Evolutionary conservation across 2,888 invertebrate species (phyloP).

Genomic region (Monopis laevigella): DNA sequence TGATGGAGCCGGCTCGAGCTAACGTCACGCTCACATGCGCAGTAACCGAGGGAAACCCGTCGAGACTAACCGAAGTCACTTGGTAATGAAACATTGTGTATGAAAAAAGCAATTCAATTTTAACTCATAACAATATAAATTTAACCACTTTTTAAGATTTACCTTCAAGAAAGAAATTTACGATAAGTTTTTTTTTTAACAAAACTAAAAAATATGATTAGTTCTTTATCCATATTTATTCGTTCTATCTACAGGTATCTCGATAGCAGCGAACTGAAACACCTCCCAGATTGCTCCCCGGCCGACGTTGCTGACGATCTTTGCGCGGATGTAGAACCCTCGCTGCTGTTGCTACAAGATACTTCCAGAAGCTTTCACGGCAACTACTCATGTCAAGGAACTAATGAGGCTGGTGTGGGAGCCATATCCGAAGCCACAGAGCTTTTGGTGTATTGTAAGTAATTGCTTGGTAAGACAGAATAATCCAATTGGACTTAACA

Average conservation of each 20-base stretch:
- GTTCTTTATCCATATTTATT: too few species aligned
- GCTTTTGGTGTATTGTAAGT: conserved; percentile 83
- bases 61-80: conserved; percentile 75
- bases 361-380: conserved; percentile 92
- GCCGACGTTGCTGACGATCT: conserved; percentile 67
- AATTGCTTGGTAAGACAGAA: too few species aligned
- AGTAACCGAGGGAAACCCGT: conserved; percentile 82
- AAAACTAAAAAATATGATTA: too few species aligned
- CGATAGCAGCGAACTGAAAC: conserved; percentile 83
- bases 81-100: too few species aligned
- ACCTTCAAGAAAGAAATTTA: too few species aligned
- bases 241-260: too few species aligned
- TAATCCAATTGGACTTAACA: too few species aligned
- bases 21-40: conserved; percentile 87
- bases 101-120: too few species aligned
- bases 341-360: conserved; percentile 82
- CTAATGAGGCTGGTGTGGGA: conserved; percentile 91
- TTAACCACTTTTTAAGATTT: too few species aligned
- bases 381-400: conserved; percentile 92
- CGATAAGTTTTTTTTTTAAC: too few species aligned
- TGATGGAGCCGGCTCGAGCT: conserved; percentile 79
- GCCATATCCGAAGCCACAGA: conserved; percentile 79
- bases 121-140: too few species aligned
- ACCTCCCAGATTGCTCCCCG: conserved; percentile 87
- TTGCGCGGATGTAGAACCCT: conserved; percentile 88